Percentiles rank a stretch among this genome's conserved stretches.
Conservation (phyloP, 2,888 invertebrate genomes). For the Volucella inflata region DNA sequence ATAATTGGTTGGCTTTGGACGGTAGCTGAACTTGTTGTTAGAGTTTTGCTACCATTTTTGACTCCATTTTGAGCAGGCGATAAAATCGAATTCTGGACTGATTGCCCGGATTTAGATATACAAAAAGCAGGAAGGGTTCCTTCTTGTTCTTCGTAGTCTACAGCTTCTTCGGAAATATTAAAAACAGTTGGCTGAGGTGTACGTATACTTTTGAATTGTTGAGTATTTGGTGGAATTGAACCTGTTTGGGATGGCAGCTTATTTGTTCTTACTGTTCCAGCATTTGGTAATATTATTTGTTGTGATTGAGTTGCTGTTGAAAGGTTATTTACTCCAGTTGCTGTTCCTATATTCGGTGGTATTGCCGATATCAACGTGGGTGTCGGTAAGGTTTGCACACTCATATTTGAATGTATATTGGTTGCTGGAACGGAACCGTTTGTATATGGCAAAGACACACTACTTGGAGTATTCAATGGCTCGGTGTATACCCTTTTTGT, state of each 20-base stretch:
- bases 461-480: no score
- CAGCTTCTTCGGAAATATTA: neutral
- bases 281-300: neutral
- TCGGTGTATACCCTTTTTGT: neutral
- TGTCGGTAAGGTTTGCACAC: no score
- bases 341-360: no score
- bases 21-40: neutral
- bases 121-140: conserved; percentile 7
- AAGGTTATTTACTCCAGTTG: no score
- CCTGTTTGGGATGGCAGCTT: neutral
- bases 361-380: no score
- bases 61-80: no score
- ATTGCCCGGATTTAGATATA: neutral
- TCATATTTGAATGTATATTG: conserved; percentile 19
- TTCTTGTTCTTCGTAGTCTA: conserved; percentile 20
- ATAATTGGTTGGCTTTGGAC: neutral
- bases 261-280: conserved; percentile 1
- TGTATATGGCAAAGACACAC: no score
- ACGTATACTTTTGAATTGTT: neutral
- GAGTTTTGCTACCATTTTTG: neutral
- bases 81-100: neutral
- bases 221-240: no score
- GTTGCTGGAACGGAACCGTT: conserved; percentile 29
- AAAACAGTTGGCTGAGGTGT: conserved; percentile 31
- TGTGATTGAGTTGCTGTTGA: neutral